Percentiles rank a stretch among this genome's conserved stretches.
These are phyloP conservation scores for Drosophila heteroneura DNA, from an alignment of 2,888 invertebrate genomes.

Conservation along the genomic window DNA sequence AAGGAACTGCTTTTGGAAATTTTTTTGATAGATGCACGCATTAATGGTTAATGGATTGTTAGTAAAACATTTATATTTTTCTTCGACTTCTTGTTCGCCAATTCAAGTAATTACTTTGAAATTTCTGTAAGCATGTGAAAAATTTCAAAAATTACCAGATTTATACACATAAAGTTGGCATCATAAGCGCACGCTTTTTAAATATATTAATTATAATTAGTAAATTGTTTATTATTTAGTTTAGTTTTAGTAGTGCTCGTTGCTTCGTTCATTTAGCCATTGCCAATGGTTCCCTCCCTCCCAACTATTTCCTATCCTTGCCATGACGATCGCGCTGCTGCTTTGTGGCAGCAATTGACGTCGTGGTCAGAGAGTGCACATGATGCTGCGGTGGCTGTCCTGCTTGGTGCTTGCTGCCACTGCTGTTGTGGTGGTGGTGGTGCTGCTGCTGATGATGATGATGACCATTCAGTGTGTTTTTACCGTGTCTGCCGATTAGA, in stretches of 20 bases:
- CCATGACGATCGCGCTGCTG: slow-evolving; percentile 74
- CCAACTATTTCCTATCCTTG: slow-evolving; percentile 76
- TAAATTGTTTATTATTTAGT: slow-evolving; percentile 31
- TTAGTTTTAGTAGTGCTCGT: slow-evolving; percentile 51
- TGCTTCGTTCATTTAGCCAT: slow-evolving; percentile 43
- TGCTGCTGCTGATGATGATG: slow-evolving; percentile 42
- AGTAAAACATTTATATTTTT: slow-evolving; percentile 22
- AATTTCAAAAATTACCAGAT: slow-evolving; percentile 74
- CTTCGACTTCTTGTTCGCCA: slow-evolving; percentile 28
- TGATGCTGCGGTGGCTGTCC: slow-evolving; percentile 63
- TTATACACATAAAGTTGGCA: slow-evolving; percentile 52
- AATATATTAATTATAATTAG: slow-evolving; percentile 29
- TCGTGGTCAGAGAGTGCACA: slow-evolving; percentile 67
- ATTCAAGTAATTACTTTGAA: slow-evolving; percentile 63
- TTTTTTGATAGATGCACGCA: slow-evolving; percentile 53
- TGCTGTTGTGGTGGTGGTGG: slow-evolving; percentile 19
- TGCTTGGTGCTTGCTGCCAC: slow-evolving; percentile 62
- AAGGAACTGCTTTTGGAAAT: slow-evolving; percentile 68
- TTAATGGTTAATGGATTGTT: slow-evolving; percentile 40
- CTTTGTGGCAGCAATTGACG: slow-evolving; percentile 69
- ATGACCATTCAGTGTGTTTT: slow-evolving; percentile 75
- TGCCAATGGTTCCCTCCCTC: slow-evolving; percentile 9
- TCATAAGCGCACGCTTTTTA: slow-evolving; percentile 33
- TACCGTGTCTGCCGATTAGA: slow-evolving; percentile 77
- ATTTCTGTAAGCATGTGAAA: slow-evolving; percentile 61